Base-by-base conservation (phyloP, 1,140 invertebrate genomes). In the Leptopilina clavipes region DNA sequence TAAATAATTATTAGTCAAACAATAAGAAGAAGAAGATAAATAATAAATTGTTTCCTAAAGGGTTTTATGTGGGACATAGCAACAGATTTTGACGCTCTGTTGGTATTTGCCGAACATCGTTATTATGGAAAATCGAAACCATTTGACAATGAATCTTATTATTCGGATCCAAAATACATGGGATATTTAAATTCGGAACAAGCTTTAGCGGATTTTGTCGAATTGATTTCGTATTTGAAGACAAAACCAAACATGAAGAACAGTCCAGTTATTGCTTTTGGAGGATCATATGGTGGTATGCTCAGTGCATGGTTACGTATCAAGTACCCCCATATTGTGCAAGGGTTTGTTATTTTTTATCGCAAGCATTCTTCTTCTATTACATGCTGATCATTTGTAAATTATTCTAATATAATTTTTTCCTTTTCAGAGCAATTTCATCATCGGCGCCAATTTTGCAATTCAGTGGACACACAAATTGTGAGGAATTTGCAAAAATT, bases 261-360 rank as follows among this genome's bases (percentile, higher is more conserved):
- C 80, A 93, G 93, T 82, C 95, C 97, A 0, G 96, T 99, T 0
- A 94, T 99, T 83, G 95, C 94, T 14, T 98, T 99, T 91, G 98
- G 98, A 73, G 96, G 96, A 0, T 98, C 97, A 0, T 99, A 99
- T 82, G 96, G 96, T 1, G 98, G 98, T 71, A 99, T 99, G 98
- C 89, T 99, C 31, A 93, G 98, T 31, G 96, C 98, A 3, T 99
- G 98, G 96, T 93, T 99, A 73, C 93, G 98, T 43, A 96, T 98
- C 85, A 99, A 99, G 89, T 99, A 99, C 92, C 98, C 98, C 8
- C 95, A 97, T 84, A 88, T 97, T 56, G 93, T 98, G 11, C 89
- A 91, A 77, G 95, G 94, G 94, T 95, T 73, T 70, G 80, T 78
- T 43, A 76, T 40, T 52, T 17, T 52, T 52, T 44, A 3, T 44